Conservation (phyloP, 2,797 vertebrate genomes). For the Diplodus sargus region DNA sequence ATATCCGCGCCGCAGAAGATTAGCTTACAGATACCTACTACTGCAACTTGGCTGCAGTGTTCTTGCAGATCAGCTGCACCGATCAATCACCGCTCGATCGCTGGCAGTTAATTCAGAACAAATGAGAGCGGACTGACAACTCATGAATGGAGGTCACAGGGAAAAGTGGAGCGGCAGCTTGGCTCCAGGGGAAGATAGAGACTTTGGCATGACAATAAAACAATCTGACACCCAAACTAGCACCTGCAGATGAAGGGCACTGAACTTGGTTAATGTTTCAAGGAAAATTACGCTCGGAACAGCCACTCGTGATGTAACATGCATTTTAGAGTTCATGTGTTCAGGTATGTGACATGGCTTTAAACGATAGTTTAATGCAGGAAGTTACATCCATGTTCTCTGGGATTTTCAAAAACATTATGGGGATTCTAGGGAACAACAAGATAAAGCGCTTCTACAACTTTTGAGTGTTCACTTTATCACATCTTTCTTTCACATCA, state of each 20-base stretch:
- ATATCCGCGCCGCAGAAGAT: conserved; percentile 33
- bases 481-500: too few species aligned
- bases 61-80: conserved; percentile 25
- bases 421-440: background rate
- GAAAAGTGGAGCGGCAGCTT: conserved; percentile 1
- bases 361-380: background rate
- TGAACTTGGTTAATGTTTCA: conserved; percentile 1
- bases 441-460: background rate
- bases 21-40: conserved; percentile 47
- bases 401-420: background rate
- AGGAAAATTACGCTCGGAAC: conserved; percentile 9
- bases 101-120: conserved; percentile 28
- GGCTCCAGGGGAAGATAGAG: conserved; percentile 2
- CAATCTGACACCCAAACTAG: conserved; percentile 17
- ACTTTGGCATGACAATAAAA: background rate
- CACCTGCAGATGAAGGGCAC: background rate
- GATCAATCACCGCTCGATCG: conserved; percentile 28
- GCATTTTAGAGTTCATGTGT: too few species aligned
- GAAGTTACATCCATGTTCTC: background rate
- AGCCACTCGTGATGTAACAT: too few species aligned
- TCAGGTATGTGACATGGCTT: too few species aligned
- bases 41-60: conserved; percentile 2
- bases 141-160: conserved; percentile 18
- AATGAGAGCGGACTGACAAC: conserved; percentile 9
- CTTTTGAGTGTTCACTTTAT: too few species aligned